Conservation (phyloP, 2,888 invertebrate species). For the Pharmacophagus antenor region DNA sequence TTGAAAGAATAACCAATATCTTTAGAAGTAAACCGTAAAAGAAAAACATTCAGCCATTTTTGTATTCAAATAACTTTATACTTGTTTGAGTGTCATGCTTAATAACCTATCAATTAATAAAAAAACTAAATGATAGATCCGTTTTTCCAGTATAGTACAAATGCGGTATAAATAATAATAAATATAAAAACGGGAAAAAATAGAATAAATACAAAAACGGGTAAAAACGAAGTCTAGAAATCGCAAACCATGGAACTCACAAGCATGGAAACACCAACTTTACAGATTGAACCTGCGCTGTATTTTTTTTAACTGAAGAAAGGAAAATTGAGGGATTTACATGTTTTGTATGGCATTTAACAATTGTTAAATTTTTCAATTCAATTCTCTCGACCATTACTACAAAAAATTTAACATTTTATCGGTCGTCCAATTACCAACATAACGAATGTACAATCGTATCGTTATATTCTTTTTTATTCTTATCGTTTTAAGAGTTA, state of each 20-base stretch:
- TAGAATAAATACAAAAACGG: neutral
- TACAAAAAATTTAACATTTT: slow-evolving; percentile 21
- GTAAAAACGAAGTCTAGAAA: neutral
- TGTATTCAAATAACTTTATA: no score
- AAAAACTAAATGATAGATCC: no score
- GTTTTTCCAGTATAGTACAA: no score
- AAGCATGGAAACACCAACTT: neutral
- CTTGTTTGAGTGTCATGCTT: no score
- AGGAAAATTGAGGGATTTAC: neutral
- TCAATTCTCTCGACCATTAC: neutral
- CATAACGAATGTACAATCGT: slow-evolving; percentile 1
- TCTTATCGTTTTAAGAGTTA: no score
- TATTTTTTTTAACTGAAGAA: neutral
- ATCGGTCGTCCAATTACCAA: slow-evolving; percentile 19
- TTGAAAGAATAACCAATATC: no score
- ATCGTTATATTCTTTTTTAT: no score
- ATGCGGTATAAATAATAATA: no score
- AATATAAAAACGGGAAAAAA: no score
- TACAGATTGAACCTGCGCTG: neutral
- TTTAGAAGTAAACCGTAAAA: no score
- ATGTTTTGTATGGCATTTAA: neutral
- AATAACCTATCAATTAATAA: no score
- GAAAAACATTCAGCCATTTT: no score
- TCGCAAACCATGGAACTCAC: neutral
- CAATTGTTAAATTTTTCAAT: neutral